Evolutionary conservation across 2,888 invertebrate genomes (phyloP).

Genomic region (Brachypterus glaber): DNA sequence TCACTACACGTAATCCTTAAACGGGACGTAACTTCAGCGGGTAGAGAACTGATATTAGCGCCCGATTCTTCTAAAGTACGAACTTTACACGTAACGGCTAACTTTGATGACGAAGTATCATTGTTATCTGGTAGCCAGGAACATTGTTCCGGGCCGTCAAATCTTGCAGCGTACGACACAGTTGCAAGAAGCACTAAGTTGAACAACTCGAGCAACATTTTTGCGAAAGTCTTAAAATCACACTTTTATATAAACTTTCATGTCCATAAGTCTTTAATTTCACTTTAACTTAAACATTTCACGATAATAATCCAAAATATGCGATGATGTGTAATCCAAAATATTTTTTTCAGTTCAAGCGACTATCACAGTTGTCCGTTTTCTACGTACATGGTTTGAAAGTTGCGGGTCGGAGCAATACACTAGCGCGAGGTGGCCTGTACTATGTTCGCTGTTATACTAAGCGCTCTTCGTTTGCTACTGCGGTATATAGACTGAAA

Average conservation of each 20-base stretch:
- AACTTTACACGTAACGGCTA: slow-evolving; percentile 55
- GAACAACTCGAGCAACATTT: slow-evolving; percentile 44
- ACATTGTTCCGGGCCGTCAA: slow-evolving; percentile 41
- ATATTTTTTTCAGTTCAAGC: slow-evolving; percentile 2
- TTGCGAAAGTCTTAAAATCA: slow-evolving; percentile 37
- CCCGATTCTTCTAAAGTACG: slow-evolving; percentile 62
- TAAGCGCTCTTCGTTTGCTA: slow-evolving; percentile 29
- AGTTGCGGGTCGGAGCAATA: slow-evolving; percentile 11
- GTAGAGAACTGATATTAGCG: slow-evolving; percentile 54
- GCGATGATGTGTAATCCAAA: too few species aligned
- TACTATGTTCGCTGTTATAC: slow-evolving; percentile 30
- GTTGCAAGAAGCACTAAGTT: slow-evolving; percentile 29
- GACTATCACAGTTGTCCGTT: slow-evolving; percentile 17
- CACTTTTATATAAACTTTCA: slow-evolving; percentile 20
- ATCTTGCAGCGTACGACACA: slow-evolving; percentile 32
- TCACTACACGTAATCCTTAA: slow-evolving; percentile 70
- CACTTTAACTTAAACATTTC: too few species aligned
- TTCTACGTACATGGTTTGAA: slow-evolving; percentile 10
- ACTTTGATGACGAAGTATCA: slow-evolving; percentile 43
- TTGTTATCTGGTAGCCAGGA: slow-evolving; percentile 42
- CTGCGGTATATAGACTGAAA: slow-evolving; percentile 33
- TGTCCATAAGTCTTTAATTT: too few species aligned
- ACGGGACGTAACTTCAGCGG: slow-evolving; percentile 61
- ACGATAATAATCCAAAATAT: too few species aligned
- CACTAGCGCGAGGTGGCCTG: slow-evolving; percentile 17